Percentiles rank a stretch among this genome's conserved stretches.
Conservation (phyloP, 2,113 vertebrate genomes). For the Cyprinodon variegatus region DNA sequence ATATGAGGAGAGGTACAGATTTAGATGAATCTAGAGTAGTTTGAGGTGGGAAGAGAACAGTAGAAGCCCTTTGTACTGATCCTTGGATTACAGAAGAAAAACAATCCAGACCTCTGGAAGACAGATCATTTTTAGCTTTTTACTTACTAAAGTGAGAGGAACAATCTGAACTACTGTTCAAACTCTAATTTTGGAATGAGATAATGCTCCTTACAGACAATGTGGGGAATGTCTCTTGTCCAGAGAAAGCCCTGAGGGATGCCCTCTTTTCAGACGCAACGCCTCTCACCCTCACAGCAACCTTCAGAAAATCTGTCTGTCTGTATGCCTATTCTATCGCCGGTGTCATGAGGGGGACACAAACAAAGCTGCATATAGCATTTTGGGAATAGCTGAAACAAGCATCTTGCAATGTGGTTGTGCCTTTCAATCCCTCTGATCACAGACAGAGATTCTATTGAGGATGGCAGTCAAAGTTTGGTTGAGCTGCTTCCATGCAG, state of each 20-base stretch:
- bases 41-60: constrained; percentile 73
- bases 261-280: constrained; percentile 57
- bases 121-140: constrained; percentile 65
- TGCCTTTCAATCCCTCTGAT: constrained; percentile 39
- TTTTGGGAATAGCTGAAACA: constrained; percentile 67
- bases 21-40: constrained; percentile 64
- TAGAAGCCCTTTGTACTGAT: constrained; percentile 61
- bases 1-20: constrained; percentile 63
- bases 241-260: constrained; percentile 43
- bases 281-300: constrained; percentile 21
- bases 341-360: constrained; percentile 55
- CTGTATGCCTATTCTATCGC: constrained; percentile 51
- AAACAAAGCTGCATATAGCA: constrained; percentile 48
- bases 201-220: constrained; percentile 70
- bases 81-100: constrained; percentile 59
- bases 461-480: constrained; percentile 33
- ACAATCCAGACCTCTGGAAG: constrained; percentile 46
- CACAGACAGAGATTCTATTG: constrained; percentile 64
- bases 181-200: constrained; percentile 49
- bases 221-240: constrained; percentile 62
- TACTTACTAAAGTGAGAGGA: constrained; percentile 55
- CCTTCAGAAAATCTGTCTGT: constrained; percentile 31
- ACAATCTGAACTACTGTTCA: constrained; percentile 70
- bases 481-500: constrained; percentile 45
- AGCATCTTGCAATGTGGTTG: constrained; percentile 24